These are phyloP conservation scores for Eupsittula cactorum DNA, from an alignment of 2,113 vertebrate genomes.

Conservation along the genomic window DNA sequence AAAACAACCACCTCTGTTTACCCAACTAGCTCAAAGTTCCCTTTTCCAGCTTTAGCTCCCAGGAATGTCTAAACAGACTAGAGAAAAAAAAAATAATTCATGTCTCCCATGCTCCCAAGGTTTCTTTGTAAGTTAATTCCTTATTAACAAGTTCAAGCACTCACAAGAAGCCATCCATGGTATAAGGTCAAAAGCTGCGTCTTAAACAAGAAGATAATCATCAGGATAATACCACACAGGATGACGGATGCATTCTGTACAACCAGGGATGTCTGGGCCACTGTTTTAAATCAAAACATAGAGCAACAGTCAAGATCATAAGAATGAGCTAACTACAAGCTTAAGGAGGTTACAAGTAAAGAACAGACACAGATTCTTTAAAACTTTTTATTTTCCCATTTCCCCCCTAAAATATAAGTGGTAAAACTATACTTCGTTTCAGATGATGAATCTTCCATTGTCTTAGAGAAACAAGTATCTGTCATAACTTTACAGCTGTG, in stretches of 20 bases:
- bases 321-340: neutral
- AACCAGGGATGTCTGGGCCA: slow-evolving; percentile 93
- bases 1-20: neutral
- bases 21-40: neutral
- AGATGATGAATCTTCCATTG: neutral
- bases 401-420: neutral
- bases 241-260: slow-evolving; percentile 95
- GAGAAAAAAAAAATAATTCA: neutral
- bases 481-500: neutral
- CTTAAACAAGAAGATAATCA: slow-evolving; percentile 93
- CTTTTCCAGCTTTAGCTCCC: neutral
- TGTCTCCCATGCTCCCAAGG: neutral
- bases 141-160: slow-evolving; percentile 51
- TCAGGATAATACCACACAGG: slow-evolving; percentile 91
- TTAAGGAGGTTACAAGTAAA: neutral
- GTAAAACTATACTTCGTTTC: neutral
- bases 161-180: slow-evolving; percentile 96
- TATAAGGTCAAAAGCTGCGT: slow-evolving; percentile 85
- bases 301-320: neutral
- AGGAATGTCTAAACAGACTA: neutral
- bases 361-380: neutral
- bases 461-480: neutral
- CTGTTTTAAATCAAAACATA: slow-evolving; percentile 72
- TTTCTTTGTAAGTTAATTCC: neutral
- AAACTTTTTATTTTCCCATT: neutral